These are phyloP conservation scores for Apodemia mormo DNA, from an alignment of 2,888 invertebrate genomes.

Conservation along the genomic window DNA sequence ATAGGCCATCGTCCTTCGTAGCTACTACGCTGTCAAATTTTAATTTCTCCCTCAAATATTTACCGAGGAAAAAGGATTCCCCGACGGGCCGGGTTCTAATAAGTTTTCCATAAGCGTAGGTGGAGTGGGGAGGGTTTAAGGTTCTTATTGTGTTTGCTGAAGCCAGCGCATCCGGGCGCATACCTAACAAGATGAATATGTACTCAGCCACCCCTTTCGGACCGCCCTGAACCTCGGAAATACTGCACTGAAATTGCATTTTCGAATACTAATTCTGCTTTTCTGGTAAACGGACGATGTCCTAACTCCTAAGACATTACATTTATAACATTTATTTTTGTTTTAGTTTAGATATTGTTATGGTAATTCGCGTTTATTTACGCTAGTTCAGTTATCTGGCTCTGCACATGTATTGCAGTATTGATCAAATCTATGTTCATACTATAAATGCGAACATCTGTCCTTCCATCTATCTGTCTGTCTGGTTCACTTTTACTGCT, in stretches of 20 bases:
- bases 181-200: constrained; percentile 82
- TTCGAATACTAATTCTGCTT: constrained; percentile 75
- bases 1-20: constrained; percentile 61
- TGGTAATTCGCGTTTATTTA: too few relatives aligned
- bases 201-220: constrained; percentile 68
- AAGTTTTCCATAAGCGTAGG: constrained; percentile 79
- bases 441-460: too few relatives aligned
- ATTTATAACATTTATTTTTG: constrained; percentile 37
- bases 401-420: too few relatives aligned
- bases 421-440: too few relatives aligned
- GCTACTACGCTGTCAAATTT: constrained; percentile 77
- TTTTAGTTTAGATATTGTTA: constrained; percentile 22
- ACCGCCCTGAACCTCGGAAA: constrained; percentile 56
- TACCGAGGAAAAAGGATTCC: constrained; percentile 82
- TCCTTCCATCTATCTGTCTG: too few relatives aligned
- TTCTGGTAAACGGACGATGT: constrained; percentile 46
- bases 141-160: constrained; percentile 81
- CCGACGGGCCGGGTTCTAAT: constrained; percentile 79
- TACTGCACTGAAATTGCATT: constrained; percentile 79
- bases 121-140: constrained; percentile 53
- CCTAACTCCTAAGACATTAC: constrained; percentile 35
- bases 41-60: constrained; percentile 82
- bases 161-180: constrained; percentile 81
- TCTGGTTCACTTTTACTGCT: too few relatives aligned
- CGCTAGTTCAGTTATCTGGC: too few relatives aligned